Base-by-base conservation (phyloP, 2,113 vertebrate species). In the Chitala chitala region DNA sequence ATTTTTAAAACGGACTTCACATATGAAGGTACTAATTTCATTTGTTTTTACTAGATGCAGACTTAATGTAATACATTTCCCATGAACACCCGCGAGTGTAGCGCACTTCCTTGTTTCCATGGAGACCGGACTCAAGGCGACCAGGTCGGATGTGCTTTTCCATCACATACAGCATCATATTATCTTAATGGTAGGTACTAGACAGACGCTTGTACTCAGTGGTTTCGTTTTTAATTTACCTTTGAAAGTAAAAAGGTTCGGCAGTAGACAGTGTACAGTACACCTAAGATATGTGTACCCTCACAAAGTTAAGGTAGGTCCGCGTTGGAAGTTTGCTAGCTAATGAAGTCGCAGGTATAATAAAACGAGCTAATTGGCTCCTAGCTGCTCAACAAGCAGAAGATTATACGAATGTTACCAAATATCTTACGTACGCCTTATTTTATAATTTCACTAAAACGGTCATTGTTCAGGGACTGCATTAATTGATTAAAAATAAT, bases 41-140 rank as follows among this genome's bases (percentile, higher is more conserved):
- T 24, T 24, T 17, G 12, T 4, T 12, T 64, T 64, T 56, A 3
- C 17, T n/a, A 42, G 7, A 42, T 6, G 5, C 15, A 5, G 10
- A 46, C 8, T 36, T 10, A 20, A 29, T 69, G 22, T 48, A 69
- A 20, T n/a, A 0, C 0, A 48, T 31, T 10, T 63, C 82, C 85
- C 84, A 84, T 17, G 84, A 85, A 85, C 73, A 83, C 78, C 20
- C 24, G 75, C 53, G 10, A n/a, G 3, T 17, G 26, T 9, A 15
- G 36, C 1, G n/a, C 13, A n/a, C 54, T 69, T 22, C 36, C 71
- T 74, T 53, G 87, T 91, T 89, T 84, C 83, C 86, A 91, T 91
- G 81, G 87, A 84, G 84, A 89, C 83, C 38, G 56, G n/a, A 51
- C 77, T 69, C 40, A 51, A 24, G 24, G 9, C 59, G 1, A 63